phyloP scores from a whole-genome alignment of 2,888 invertebrate genomes.

The Melanostoma scalare region DNA sequence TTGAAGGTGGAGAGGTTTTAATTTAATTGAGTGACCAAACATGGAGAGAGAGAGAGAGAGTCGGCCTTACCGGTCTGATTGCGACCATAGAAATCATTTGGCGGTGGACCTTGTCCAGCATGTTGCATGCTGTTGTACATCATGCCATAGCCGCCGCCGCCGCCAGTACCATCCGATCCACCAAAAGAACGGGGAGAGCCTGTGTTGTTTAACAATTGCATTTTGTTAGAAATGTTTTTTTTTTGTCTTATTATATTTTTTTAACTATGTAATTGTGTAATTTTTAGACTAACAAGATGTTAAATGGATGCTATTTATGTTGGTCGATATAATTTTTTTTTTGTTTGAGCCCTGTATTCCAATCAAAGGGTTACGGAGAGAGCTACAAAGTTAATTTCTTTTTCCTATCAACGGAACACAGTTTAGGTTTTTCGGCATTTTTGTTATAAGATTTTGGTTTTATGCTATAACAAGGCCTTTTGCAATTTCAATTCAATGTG shows the following conservation, averaged over 20 bases:
- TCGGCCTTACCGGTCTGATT: conserved; percentile 81
- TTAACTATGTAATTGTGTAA: conserved; percentile 30
- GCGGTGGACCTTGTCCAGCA: conserved; percentile 77
- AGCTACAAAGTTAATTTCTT: background rate
- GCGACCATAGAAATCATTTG: conserved; percentile 81
- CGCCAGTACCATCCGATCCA: conserved; percentile 79
- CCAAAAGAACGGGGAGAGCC: conserved; percentile 82
- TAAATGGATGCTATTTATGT: background rate
- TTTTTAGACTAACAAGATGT: conserved; percentile 1
- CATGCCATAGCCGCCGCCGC: conserved; percentile 77
- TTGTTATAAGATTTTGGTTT: too few relatives aligned
- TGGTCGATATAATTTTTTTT: background rate
- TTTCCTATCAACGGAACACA: background rate
- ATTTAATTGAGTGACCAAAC: conserved; percentile 63
- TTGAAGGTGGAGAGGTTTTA: conserved; percentile 51
- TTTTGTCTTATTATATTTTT: conserved; percentile 69
- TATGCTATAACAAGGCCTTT: too few relatives aligned
- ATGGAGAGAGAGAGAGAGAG: conserved; percentile 44
- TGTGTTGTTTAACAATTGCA: conserved; percentile 78
- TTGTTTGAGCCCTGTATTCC: background rate
- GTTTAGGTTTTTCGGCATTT: too few relatives aligned
- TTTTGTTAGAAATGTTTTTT: conserved; percentile 72
- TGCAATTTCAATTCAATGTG: too few relatives aligned
- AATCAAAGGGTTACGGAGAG: background rate
- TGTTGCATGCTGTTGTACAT: conserved; percentile 79